Base-by-base conservation (phyloP, 64 coral and sea anemone species). In the Catalaphyllia jardinei region DNA sequence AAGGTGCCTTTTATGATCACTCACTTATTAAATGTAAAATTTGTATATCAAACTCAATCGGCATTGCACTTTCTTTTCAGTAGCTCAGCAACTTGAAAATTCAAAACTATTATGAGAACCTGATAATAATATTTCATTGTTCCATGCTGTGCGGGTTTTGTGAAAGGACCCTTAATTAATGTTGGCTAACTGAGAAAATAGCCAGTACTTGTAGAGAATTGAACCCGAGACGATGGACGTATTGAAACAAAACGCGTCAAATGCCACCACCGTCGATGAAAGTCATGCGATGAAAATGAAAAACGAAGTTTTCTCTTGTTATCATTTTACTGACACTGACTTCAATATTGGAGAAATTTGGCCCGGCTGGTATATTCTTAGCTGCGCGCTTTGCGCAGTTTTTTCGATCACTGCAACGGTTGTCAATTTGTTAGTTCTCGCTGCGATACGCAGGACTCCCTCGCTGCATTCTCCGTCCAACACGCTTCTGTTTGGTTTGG, bases 381-480 rank as follows among this genome's bases (percentile, higher is more conserved):
- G 63, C n/a, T 85, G 24, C 10, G 51, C 62, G 20, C 8, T 76
- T 16, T 76, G 54, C 71, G 52, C 0, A 6, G 18, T 77, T 13
- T 60, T 61, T 0, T 16, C 71, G 11, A 7, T 61, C 27, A 33
- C 52, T 31, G 72, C 86, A 0, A 10, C n/a, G 12, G 27, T 77
- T 16, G 50, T 31, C 13, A 88, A 88, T 50, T 46, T 33, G 22
- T 38, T 88, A 20, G 29, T 88, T 17, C 72, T 88, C 30, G 10
- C 75, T 9, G 51, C 86, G n/a, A 77, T 88, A 12, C 19, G 71
- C 24, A 59, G 72, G 17, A 88, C 86, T 13, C 22, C 42, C 4
- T 76, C 71, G 25, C 86, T 88, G 10, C 86, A 88, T 76, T 88
- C 72, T 20, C 86, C 71, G 27, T 88, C 86, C 7, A 59, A 88